These are phyloP conservation scores for Cardiocondyla obscurior DNA, from an alignment of 1,140 invertebrate genomes.

Conservation along the genomic window DNA sequence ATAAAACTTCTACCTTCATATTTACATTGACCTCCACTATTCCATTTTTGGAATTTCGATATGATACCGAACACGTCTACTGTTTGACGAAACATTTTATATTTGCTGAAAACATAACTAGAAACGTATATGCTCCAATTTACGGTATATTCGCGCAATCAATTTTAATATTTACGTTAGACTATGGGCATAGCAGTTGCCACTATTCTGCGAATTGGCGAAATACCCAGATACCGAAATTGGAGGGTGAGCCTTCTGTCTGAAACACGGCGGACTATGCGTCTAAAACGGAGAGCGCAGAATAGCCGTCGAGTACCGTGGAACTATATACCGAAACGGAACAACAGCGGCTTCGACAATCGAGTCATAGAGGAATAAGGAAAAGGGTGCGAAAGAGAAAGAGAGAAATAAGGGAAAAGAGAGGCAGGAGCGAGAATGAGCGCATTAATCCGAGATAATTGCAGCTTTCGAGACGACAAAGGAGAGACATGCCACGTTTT, in stretches of 20 bases:
- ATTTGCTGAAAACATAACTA: background rate
- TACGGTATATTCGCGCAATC: background rate
- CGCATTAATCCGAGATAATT: slow-evolving; percentile 68
- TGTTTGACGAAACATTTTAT: background rate
- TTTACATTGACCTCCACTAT: background rate
- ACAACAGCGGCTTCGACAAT: background rate
- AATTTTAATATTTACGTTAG: background rate
- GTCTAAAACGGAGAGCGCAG: slow-evolving; percentile 20
- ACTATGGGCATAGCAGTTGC: background rate
- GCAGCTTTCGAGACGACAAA: slow-evolving; percentile 59
- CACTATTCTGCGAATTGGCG: background rate
- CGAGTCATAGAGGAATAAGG: slow-evolving; percentile 3
- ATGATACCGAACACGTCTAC: background rate
- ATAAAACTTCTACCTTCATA: background rate
- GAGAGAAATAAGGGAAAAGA: background rate
- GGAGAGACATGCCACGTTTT: slow-evolving; percentile 37
- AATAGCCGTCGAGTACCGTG: slow-evolving; percentile 36
- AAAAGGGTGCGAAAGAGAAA: background rate
- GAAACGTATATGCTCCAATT: background rate
- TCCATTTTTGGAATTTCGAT: background rate
- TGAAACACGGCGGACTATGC: background rate
- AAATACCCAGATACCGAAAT: background rate
- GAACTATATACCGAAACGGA: slow-evolving; percentile 41
- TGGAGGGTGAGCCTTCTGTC: background rate
- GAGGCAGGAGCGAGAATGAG: background rate